Conservation (phyloP, 1,140 invertebrate species). For the Mactra quadrangularis region DNA sequence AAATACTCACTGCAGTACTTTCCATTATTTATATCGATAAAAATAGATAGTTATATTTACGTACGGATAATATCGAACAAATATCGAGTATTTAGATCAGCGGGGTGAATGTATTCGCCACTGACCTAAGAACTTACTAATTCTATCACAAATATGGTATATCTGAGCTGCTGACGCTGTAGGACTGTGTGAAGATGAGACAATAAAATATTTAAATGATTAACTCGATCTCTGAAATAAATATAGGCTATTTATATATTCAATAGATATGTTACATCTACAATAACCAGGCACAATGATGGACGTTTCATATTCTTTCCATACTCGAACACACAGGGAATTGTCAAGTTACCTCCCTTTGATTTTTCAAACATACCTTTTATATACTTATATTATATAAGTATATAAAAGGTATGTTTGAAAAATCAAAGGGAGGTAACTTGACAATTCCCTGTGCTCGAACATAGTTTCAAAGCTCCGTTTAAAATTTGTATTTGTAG, state of each 20-base stretch:
- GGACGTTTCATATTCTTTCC: background rate
- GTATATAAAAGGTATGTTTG: background rate
- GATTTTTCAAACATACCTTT: too few relatives aligned
- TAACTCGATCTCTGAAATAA: conserved; percentile 22
- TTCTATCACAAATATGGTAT: conserved; percentile 50
- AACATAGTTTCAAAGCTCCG: too few relatives aligned
- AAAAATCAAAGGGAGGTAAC: too few relatives aligned
- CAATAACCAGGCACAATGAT: background rate
- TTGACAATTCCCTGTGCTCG: too few relatives aligned
- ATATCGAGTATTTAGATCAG: too few relatives aligned
- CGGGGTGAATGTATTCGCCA: background rate
- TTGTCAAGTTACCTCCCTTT: too few relatives aligned
- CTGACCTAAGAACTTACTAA: conserved; percentile 3
- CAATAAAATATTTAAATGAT: conserved; percentile 19
- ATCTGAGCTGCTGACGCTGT: conserved; percentile 34
- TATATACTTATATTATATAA: background rate
- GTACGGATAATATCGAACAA: background rate
- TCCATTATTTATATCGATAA: too few relatives aligned
- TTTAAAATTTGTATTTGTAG: too few relatives aligned
- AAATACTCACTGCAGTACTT: background rate
- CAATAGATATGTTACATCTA: background rate
- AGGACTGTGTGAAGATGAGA: conserved; percentile 44
- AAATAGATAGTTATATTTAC: background rate
- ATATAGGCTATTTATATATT: conserved; percentile 12
- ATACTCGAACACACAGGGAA: background rate